Base-by-base conservation (phyloP, 2,797 vertebrate genomes). In the Heliangelus exortis region DNA sequence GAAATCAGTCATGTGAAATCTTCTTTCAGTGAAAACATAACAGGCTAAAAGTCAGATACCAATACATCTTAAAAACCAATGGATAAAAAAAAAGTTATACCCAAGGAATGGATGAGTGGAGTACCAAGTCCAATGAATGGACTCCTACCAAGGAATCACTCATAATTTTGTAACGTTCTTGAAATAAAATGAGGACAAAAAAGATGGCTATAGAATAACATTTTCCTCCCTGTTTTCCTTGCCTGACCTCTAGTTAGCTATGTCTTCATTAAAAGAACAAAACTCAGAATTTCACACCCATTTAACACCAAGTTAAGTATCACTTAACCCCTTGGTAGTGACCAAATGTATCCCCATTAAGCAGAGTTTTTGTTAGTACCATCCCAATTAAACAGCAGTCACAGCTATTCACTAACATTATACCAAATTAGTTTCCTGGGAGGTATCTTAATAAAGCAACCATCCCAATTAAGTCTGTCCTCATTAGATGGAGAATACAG, bases 381-480 rank as follows among this genome's bases (percentile, higher is more conserved):
- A 91, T 91, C 96, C 95, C 95, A 96, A 92, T 97, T 97, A 97
- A 97, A 95, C 95, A 96, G 93, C 93, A 94, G 93, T 96, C 96
- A 96, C 92, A 96, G 97, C 96, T 96, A 97, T 97, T 97, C 97
- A 97, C 93, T 96, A 95, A 90, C 95, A 94, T 96, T 97, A 92
- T 59, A 90, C 95, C 96, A 94, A 96, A 97, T 97, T 96, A 96
- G 96, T 96, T 97, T 97, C 97, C 96, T 97, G 97, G 97, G 97
- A 97, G 92, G 96, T 96, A 95, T 95, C 96, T 97, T 97, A 97
- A 97, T 97, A 97, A 97, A 96, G 95, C 93, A 96, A 95, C 96
- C 91, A 87, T 96, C 96, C 96, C 97, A 97, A 97, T 97, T 97
- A 97, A 97, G 94, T 91, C 96, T 94, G 92, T 96, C 96, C 96